phyloP scores from a whole-genome alignment of 2,113 vertebrate species.

The Cyprichromis sp. region DNA sequence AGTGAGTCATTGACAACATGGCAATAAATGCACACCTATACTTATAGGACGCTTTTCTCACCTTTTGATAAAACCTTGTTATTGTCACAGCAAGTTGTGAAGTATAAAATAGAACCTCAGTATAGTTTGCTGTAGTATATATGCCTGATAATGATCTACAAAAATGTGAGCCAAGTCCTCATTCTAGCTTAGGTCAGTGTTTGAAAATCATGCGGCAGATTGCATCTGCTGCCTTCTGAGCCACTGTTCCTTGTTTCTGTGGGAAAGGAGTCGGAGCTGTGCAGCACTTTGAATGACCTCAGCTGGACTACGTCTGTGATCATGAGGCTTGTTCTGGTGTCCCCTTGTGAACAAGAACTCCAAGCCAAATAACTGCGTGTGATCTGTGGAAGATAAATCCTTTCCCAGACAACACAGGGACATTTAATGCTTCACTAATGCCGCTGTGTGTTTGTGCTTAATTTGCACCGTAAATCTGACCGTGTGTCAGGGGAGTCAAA shows the following conservation, averaged over 20 bases:
- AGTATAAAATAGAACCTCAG: not conserved
- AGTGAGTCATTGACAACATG: not conserved
- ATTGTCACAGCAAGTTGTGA: not conserved
- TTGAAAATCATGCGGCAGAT: not conserved
- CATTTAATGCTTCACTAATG: not conserved
- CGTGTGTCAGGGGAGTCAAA: not conserved
- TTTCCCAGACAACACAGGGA: constrained; percentile 23
- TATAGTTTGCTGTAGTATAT: not conserved
- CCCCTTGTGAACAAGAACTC: not conserved
- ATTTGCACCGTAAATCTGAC: not conserved
- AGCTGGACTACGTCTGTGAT: not conserved
- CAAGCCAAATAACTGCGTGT: not conserved
- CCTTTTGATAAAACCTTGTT: not conserved
- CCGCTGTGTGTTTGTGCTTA: not conserved
- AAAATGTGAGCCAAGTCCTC: not conserved
- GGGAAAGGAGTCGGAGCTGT: constrained; percentile 6
- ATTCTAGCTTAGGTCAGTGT: not conserved
- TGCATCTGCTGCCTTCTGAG: not conserved
- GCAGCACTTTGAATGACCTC: constrained; percentile 10
- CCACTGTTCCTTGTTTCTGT: constrained; percentile 11
- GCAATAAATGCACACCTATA: not conserved
- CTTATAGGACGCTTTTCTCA: not conserved
- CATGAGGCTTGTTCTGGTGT: not conserved
- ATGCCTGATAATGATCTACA: not conserved
- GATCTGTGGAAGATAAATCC: not conserved